Base-by-base conservation (phyloP, 2,888 invertebrate genomes). In the Plebejus argus region DNA sequence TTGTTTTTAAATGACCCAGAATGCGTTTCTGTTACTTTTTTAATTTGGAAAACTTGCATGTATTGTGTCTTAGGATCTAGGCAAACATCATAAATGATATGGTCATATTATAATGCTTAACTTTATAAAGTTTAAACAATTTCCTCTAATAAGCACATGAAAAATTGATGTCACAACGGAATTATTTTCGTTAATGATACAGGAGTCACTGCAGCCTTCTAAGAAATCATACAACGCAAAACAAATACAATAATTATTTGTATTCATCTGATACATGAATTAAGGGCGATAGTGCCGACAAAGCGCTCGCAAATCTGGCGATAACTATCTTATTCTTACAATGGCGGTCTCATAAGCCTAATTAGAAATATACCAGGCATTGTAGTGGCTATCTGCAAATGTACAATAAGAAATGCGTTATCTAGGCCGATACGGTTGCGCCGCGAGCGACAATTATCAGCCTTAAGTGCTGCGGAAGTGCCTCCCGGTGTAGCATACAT, bases 361-460 rank as follows among this genome's bases (percentile, higher is more conserved):
- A 93, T 94, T 94, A 94, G 93, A 93, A 93, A 93, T 94, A 93
- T 93, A 92, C 91, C 90, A 87, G 89, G 92, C 92, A 92, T 93
- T 93, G 92, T 91, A 88, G 89, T 83, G 82, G 88, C 84, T 91
- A 91, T 92, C 92, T 85, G 87, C 85, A 88, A 87, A 88, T 88
- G 88, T 89, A 93, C 93, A 93, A 93, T 93, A 91, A 90, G 92
- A 88, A 89, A 87, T 86, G 84, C 85, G 81, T 89, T 93, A 93
- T 93, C 93, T 93, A 93, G 91, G 91, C 88, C 92, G 93, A 93
- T 93, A 94, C 91, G 90, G 87, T 84, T 81, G 82, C 84, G 83
- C 84, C 82, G 85, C 86, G 87, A 88, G 91, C 92, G 92, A 93
- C 92, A 93, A 93, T 93, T 92, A 92, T 93, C 91, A 88, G 88